Evolutionary conservation across 2,888 invertebrate genomes (phyloP), one percentile per base, ranked within the genome.

Genomic region (Dusona sp.): DNA sequence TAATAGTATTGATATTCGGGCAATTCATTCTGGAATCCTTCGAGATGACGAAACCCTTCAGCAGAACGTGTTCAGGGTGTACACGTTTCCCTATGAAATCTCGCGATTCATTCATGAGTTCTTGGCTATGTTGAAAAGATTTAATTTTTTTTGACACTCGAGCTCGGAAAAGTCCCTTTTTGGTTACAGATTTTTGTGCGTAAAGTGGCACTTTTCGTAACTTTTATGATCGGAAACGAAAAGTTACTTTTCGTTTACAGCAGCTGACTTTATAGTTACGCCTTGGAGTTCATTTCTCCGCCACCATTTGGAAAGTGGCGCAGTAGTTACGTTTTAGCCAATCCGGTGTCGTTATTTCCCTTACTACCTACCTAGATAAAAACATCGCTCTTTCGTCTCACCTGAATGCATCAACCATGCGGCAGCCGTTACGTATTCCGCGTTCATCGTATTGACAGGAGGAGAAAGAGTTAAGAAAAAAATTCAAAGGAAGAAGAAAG

Each of bases 291-390:
- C n/a, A n/a, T 51, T 51, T 51, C 51, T n/a, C 51, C 51, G 51
- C 51, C n/a, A 51, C 51, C 51, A n/a, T 51, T 51, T 51, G n/a
- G n/a, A n/a, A n/a, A n/a, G 51, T 51, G n/a, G n/a, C 51, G 51
- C n/a, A 4, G n/a, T 51, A 51, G n/a, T 51, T 6, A n/a, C 51
- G n/a, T n/a, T 51, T 51, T 51, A n/a, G n/a, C 51, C 51, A 51
- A 51, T 51, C 51, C 8, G n/a, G 51, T 51, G 13, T 51, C n/a
- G 51, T 51, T 51, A 51, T 51, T 51, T 51, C n/a, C 51, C 51
- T 51, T n/a, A 51, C n/a, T 51, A 51, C 51, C 51, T 51, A 51
- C n/a, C 9, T 51, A 51, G 51, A n/a, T 51, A 22, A n/a, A 51
- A 51, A 51, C 51, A 51, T 51, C 51, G 51, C n/a, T 51, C 51